These are phyloP conservation scores for Galerucella nymphaeae DNA, from an alignment of 2,888 invertebrate genomes.

Conservation along the genomic window DNA sequence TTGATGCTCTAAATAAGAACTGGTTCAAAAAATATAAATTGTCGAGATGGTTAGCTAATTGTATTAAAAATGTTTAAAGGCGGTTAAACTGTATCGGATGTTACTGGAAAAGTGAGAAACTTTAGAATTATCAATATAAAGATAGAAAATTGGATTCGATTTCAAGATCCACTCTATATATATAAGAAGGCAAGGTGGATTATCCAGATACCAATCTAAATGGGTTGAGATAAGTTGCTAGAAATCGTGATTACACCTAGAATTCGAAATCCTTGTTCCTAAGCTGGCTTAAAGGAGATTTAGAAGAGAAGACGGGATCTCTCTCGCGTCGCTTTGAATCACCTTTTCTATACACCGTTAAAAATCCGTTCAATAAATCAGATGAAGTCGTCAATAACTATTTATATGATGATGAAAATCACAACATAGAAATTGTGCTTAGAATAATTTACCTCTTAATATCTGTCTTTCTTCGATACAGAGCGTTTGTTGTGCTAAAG, in stretches of 20 bases:
- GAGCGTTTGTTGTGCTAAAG: too few relatives aligned
- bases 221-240: constrained; percentile 55
- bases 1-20: background rate
- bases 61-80: too few relatives aligned
- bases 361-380: background rate
- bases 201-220: constrained; percentile 59
- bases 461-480: too few relatives aligned
- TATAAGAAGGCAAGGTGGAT: constrained; percentile 43
- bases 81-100: too few relatives aligned
- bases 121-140: too few relatives aligned
- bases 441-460: too few relatives aligned
- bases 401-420: too few relatives aligned
- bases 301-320: constrained; percentile 51
- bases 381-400: background rate
- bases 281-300: constrained; percentile 41
- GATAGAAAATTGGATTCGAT: background rate
- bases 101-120: too few relatives aligned
- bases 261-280: constrained; percentile 57
- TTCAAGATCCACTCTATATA: constrained; percentile 7
- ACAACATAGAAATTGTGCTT: too few relatives aligned
- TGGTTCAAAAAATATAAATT: background rate
- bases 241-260: constrained; percentile 59
- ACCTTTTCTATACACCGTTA: constrained; percentile 8
- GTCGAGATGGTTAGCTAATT: too few relatives aligned
- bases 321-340: constrained; percentile 18